Evolutionary conservation across 2,888 invertebrate genomes (phyloP), one percentile per base, ranked within the genome.

Genomic region (Rotaria macrura): DNA sequence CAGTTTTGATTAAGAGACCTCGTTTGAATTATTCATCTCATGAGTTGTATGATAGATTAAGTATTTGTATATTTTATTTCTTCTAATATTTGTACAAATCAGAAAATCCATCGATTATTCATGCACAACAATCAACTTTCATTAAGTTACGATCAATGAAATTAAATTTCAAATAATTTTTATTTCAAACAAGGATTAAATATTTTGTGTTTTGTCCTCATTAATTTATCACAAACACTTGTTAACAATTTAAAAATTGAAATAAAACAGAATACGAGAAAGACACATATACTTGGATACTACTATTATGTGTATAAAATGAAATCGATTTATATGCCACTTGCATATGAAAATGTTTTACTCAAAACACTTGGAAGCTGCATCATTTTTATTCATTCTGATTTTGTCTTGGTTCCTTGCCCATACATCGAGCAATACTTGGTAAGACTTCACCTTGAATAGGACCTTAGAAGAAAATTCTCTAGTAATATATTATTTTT

Each of bases 401-500:
- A 65, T 65, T 25, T 6, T 0, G 4, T 20, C 34, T 79, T 23
- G 43, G 79, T 43, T 43, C n/a, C 43, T 79, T 79, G n/a, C 79
- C 79, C 43, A 79, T 43, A 43, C 79, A 79, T 25, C 43, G 79
- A n/a, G 3, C 79, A 79, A 79, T 79, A n/a, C 79, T 43, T 43
- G 86, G 86, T n/a, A 86, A 23, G 40, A 84, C 40, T 84, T 86
- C 86, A 40, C 84, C 86, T 84, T 86, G 86, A 38, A 86, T 40
- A 47, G 84, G 10, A 38, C 84, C 85, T 65, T 20, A 6, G 20
- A 65, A 34, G 17, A 34, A 65, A 25, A 54, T 54, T 23, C 23
- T 29, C 12, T 34, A 14, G 14, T 34, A n/a, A n/a, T 29, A 9
- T 17, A 34, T 3, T 34, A 1, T 6, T 20, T 17, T 23, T 23